Base-by-base conservation (phyloP, 2,113 vertebrate genomes). In the Lagopus muta region DNA sequence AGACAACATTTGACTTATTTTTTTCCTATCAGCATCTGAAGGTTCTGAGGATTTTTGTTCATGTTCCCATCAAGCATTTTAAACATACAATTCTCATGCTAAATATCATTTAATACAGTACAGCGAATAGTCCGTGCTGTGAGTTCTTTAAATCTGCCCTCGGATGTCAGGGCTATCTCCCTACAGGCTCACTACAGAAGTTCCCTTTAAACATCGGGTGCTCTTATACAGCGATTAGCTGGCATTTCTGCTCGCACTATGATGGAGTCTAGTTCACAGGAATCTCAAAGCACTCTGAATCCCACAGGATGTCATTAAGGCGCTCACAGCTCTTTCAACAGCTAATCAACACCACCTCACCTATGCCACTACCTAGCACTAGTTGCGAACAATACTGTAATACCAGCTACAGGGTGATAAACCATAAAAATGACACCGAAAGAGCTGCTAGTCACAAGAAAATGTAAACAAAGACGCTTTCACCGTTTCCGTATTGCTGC, bases 401-500 rank as follows among this genome's bases (percentile, higher is more conserved):
- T 82, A 71, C 58, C 45, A 86, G 30, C 47, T 64, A 17, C 54
- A 50, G 40, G 47, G 34, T 50, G 57, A 91, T 27, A 75, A 86
- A 65, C 42, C 54, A 72, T 42, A 30, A 57, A 83, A 28, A 61
- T 16, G 8, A 52, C 22, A 78, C 17, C 25, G 20, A 74, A 92
- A 50, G 28, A 62, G 52, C 40, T 58, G n/a, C 32, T 65, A 72
- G n/a, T 40, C 45, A 36, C 30, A 77, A 32, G 17, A 54, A 77
- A 93, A 89, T 18, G 6, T 32, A 64, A 87, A 72, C 4, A 75
- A n/a, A 18, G 22, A 19, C 1, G 45, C 11, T 66, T 67, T 77
- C 18, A 4, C 28, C 4, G 7, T 2, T 3, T 1, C 6, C 8
- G 45, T 11, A 16, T 2, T 13, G 6, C 30, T 25, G 50, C 50